Evolutionary conservation across 2,888 invertebrate species (phyloP).

Genomic region (Autographa gamma): DNA sequence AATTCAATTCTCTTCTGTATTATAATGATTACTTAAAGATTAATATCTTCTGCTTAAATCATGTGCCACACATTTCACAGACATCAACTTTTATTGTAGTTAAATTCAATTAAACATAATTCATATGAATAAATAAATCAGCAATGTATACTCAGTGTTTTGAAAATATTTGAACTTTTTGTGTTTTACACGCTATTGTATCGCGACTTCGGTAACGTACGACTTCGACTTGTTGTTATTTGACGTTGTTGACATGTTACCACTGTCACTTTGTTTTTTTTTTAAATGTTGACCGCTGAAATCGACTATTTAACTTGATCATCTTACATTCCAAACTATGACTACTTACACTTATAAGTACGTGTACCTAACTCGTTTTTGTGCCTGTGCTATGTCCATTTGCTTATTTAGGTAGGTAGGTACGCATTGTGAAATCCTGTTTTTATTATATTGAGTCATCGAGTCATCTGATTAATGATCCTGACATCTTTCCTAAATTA

Average conservation of each 20-base stretch:
- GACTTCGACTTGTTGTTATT: neutral
- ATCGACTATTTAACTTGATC: neutral
- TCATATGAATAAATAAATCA: neutral
- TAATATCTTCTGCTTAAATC: neutral
- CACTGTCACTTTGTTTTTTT: neutral
- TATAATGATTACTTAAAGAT: neutral
- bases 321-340: too few relatives aligned
- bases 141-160: conserved; percentile 4
- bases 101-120: neutral
- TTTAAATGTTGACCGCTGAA: neutral
- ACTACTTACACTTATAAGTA: too few relatives aligned
- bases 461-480: too few relatives aligned
- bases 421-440: too few relatives aligned
- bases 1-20: neutral
- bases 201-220: neutral
- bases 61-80: conserved; percentile 1
- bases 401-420: too few relatives aligned
- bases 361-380: too few relatives aligned
- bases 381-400: too few relatives aligned
- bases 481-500: too few relatives aligned
- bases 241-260: neutral
- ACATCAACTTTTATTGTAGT: neutral
- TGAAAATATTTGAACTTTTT: conserved; percentile 2
- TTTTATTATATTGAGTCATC: too few relatives aligned
- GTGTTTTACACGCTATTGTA: neutral